Percentiles rank a stretch among this genome's conserved stretches.
phyloP scores from a whole-genome alignment of 2,888 invertebrate genomes.

The Synanthedon myopaeformis region DNA sequence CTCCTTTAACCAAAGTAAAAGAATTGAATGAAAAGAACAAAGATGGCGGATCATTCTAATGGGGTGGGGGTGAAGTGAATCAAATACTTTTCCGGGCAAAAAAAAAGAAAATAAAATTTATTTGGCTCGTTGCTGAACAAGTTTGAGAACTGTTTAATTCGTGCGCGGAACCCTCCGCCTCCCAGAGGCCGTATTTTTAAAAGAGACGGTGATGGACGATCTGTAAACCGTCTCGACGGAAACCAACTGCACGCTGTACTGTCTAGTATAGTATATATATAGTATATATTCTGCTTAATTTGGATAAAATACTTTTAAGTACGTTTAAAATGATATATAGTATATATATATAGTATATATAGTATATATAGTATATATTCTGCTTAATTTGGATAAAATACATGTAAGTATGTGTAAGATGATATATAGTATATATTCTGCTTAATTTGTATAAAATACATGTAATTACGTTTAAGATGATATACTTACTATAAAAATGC shows the following conservation, averaged over 20 bases:
- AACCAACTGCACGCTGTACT: constrained; percentile 10
- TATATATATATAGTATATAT: too few relatives aligned
- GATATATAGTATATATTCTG: too few relatives aligned
- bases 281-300: too few relatives aligned
- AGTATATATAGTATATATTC: too few relatives aligned
- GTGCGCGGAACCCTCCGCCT: neutral
- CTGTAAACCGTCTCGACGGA: constrained; percentile 15
- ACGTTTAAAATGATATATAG: too few relatives aligned
- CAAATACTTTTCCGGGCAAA: constrained; percentile 41
- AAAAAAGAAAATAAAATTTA: constrained; percentile 22
- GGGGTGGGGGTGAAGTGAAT: constrained; percentile 40
- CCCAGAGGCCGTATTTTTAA: neutral
- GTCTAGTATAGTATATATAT: too few relatives aligned
- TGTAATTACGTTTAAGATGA: too few relatives aligned
- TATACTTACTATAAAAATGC: too few relatives aligned
- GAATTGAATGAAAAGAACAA: constrained; percentile 28
- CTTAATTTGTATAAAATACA: too few relatives aligned
- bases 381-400: too few relatives aligned
- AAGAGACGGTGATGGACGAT: constrained; percentile 1
- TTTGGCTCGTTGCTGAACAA: constrained; percentile 32
- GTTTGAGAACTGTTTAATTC: constrained; percentile 33
- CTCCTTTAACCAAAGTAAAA: constrained; percentile 40
- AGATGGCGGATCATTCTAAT: constrained; percentile 44
- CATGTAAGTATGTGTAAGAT: too few relatives aligned
- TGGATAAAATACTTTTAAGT: too few relatives aligned